These are phyloP conservation scores for Aphelenchoides fujianensis DNA, from an alignment of 1,140 invertebrate genomes.

Conservation along the genomic window DNA sequence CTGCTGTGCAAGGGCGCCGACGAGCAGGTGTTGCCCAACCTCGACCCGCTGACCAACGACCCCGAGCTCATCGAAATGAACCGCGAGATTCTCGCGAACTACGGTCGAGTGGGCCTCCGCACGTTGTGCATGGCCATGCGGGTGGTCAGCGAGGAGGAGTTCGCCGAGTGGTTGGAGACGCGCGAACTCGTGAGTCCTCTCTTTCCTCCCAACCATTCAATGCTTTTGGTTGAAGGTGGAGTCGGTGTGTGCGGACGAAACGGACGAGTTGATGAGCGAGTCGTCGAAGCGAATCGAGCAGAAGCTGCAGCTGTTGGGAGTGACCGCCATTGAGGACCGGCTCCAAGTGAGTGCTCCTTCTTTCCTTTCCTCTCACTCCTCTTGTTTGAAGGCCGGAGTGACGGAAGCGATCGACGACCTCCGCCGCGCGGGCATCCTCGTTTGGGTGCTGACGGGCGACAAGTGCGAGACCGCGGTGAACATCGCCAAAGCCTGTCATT, in stretches of 20 bases:
- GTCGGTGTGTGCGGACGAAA: constrained; percentile 65
- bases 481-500: constrained; percentile 73
- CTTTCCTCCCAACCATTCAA: background rate
- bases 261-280: constrained; percentile 75
- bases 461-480: constrained; percentile 96
- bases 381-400: constrained; percentile 72
- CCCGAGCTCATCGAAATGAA: constrained; percentile 8
- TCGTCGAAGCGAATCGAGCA: constrained; percentile 76
- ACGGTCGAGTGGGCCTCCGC: constrained; percentile 32
- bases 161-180: constrained; percentile 74
- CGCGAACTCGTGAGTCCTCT: constrained; percentile 66
- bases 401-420: constrained; percentile 80
- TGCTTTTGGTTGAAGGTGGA: constrained; percentile 22
- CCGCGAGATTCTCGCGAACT: constrained; percentile 22
- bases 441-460: constrained; percentile 95
- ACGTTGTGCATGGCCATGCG: constrained; percentile 50
- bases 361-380: background rate
- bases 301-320: constrained; percentile 66
- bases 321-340: constrained; percentile 89
- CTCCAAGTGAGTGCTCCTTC: constrained; percentile 69
- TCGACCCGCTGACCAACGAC: constrained; percentile 22
- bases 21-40: constrained; percentile 54
- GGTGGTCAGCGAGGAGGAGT: constrained; percentile 72
- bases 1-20: constrained; percentile 89
- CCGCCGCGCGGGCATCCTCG: constrained; percentile 80